Conservation (phyloP, 53 echinoderm and acorn worm species). For the Stichopus horrens region DNA sequence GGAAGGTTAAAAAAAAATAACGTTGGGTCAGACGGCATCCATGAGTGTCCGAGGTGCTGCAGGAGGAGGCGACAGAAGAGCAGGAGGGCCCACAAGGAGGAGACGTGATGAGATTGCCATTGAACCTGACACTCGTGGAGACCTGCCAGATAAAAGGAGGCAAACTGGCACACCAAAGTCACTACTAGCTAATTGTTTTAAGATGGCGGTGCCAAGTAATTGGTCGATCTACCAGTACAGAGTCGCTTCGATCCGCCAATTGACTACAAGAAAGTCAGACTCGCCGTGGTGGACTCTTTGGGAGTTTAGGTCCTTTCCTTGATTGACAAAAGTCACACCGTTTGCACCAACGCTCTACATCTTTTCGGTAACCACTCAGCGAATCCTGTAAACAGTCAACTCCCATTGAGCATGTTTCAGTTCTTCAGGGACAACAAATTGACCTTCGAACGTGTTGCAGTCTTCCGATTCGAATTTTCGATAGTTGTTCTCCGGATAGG, state of each 20-base stretch:
- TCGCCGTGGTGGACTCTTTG: conserved; percentile 58
- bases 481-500: too few relatives aligned
- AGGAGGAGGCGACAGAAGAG: conserved; percentile 50
- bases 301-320: too few relatives aligned
- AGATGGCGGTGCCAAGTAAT: conserved; percentile 48
- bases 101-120: conserved; percentile 42
- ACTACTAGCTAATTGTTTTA: conserved; percentile 73
- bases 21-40: conserved; percentile 69
- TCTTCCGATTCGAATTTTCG: too few relatives aligned
- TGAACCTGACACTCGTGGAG: conserved; percentile 49
- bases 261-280: conserved; percentile 60
- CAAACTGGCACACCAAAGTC: conserved; percentile 9
- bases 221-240: conserved; percentile 94
- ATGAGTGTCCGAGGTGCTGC: conserved; percentile 50
- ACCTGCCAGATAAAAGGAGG: conserved; percentile 62
- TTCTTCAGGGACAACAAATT: too few relatives aligned
- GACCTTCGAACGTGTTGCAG: too few relatives aligned
- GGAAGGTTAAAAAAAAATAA: too few relatives aligned
- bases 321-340: too few relatives aligned
- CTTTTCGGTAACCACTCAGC: too few relatives aligned
- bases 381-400: too few relatives aligned
- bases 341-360: too few relatives aligned
- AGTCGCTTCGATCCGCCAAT: conserved; percentile 72
- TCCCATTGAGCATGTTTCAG: too few relatives aligned
- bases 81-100: conserved; percentile 54